A percentile compares a stretch with the other conserved stretches of the same genome.
phyloP scores from a whole-genome alignment of 2,888 invertebrate genomes.

The Pyrrhia umbra region DNA sequence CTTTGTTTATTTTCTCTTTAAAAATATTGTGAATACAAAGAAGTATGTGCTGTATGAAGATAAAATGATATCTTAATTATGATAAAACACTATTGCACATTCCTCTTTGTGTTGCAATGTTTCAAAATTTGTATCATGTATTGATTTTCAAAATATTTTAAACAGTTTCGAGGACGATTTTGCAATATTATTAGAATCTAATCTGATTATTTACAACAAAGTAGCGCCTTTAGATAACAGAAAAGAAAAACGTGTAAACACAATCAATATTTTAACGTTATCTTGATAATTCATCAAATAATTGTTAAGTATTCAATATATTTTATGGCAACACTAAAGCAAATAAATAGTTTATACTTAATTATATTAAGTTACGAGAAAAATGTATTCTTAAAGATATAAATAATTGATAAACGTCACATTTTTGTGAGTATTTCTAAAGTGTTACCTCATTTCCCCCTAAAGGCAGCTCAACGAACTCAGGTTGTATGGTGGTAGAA shows the following conservation, averaged over 20 bases:
- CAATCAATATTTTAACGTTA: conserved; percentile 36
- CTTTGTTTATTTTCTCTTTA: background rate
- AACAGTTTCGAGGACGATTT: conserved; percentile 15
- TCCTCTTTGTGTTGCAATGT: conserved; percentile 16
- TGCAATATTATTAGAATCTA: conserved; percentile 40
- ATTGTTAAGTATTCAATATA: conserved; percentile 17
- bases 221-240: conserved; percentile 40
- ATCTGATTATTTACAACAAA: conserved; percentile 32
- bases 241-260: conserved; percentile 34
- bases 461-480: conserved; percentile 96
- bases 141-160: conserved; percentile 24
- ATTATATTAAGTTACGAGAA: conserved; percentile 11
- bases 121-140: background rate
- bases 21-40: background rate
- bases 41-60: background rate
- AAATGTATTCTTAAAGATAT: conserved; percentile 24
- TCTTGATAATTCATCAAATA: conserved; percentile 36
- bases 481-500: conserved; percentile 99
- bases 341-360: conserved; percentile 11
- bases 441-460: conserved; percentile 82
- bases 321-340: conserved; percentile 13
- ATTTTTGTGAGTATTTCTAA: background rate
- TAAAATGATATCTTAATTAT: background rate
- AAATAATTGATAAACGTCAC: conserved; percentile 7
- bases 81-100: background rate